phyloP scores from a whole-genome alignment of 2,888 invertebrate genomes.

The Silvanus unidentatus region DNA sequence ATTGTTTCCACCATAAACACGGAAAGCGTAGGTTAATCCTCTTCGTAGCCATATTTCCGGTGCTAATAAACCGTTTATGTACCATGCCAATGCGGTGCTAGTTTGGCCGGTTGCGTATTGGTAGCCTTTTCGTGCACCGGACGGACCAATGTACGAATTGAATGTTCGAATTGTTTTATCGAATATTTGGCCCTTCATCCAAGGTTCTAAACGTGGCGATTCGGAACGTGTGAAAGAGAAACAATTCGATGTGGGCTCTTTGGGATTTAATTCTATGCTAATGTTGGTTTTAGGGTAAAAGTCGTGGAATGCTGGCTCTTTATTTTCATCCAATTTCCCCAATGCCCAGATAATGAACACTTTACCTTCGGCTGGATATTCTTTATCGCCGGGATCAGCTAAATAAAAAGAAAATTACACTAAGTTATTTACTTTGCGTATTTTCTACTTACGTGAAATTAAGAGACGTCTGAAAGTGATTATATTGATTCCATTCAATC shows the following conservation, averaged over 20 bases:
- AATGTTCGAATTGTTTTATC: conserved; percentile 71
- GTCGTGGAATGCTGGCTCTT: conserved; percentile 79
- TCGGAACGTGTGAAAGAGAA: conserved; percentile 59
- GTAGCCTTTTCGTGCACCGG: conserved; percentile 75
- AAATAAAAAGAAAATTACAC: conserved; percentile 21
- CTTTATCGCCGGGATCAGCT: conserved; percentile 75
- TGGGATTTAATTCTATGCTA: conserved; percentile 59
- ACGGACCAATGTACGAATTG: conserved; percentile 75
- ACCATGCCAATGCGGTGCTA: conserved; percentile 77
- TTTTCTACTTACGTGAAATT: conserved; percentile 58
- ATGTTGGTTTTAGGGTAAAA: conserved; percentile 69
- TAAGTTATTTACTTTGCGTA: neutral
- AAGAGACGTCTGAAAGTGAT: conserved; percentile 73
- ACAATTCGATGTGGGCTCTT: conserved; percentile 64
- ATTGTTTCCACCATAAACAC: conserved; percentile 78
- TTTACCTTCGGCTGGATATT: conserved; percentile 56
- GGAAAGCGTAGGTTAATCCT: conserved; percentile 78
- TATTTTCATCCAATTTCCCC: conserved; percentile 68
- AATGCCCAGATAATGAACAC: conserved; percentile 76
- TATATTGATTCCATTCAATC: conserved; percentile 70
- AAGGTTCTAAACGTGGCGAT: conserved; percentile 42
- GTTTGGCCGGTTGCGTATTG: conserved; percentile 65
- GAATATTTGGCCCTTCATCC: conserved; percentile 61
- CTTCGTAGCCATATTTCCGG: conserved; percentile 84
- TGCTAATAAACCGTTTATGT: conserved; percentile 82